Percentiles rank a stretch among this genome's conserved stretches.
These are phyloP conservation scores for Probaryconus sp. DNA, from an alignment of 1,140 invertebrate genomes.

Conservation along the genomic window DNA sequence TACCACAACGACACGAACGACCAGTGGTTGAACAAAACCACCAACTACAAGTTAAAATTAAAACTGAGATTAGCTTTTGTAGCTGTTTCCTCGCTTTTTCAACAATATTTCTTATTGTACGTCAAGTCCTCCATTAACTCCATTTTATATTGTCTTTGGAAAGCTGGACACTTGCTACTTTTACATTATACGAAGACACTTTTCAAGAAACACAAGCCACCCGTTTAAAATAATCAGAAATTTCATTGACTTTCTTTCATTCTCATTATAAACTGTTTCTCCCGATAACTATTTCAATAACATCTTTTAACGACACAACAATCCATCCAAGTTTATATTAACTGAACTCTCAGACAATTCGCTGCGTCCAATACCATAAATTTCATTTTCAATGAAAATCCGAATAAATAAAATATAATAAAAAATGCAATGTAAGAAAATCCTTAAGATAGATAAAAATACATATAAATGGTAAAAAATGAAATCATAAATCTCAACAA, in stretches of 20 bases:
- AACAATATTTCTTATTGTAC: constrained; percentile 36
- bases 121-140: constrained; percentile 37
- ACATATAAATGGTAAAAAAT: no score
- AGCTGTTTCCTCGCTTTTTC: constrained; percentile 42
- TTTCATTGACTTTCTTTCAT: constrained; percentile 4
- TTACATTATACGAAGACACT: constrained; percentile 21
- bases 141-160: constrained; percentile 27
- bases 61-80: constrained; percentile 56
- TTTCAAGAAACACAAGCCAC: constrained; percentile 9
- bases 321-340: no score
- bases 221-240: constrained; percentile 26
- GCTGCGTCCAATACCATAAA: no score
- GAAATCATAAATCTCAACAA: no score
- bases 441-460: no score
- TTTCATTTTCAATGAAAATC: no score
- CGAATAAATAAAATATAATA: no score
- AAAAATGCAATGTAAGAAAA: no score
- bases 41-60: constrained; percentile 57
- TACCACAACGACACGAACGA: constrained; percentile 59
- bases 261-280: background rate
- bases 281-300: no score
- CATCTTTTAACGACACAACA: no score
- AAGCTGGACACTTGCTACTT: background rate
- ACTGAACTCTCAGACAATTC: no score
- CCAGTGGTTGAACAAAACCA: constrained; percentile 56